phyloP scores from a whole-genome alignment of 37 sponge, comb jelly and placozoan species.

The Ianthella basta region DNA sequence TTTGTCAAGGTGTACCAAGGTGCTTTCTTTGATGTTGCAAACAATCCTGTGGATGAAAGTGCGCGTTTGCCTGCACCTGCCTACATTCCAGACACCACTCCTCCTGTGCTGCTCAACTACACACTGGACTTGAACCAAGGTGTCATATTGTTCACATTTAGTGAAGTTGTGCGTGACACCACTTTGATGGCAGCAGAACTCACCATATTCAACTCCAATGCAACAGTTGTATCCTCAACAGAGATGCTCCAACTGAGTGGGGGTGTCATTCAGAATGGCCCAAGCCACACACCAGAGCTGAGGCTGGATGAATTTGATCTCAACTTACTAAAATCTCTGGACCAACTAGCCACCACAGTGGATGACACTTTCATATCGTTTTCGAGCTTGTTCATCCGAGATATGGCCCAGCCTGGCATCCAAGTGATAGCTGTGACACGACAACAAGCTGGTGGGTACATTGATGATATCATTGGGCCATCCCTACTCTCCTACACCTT shows the following conservation, averaged over 20 bases:
- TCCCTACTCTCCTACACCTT: slow-evolving; percentile 55
- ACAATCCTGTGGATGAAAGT: slow-evolving; percentile 60
- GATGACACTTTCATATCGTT: slow-evolving; percentile 59
- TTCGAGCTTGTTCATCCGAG: slow-evolving; percentile 43
- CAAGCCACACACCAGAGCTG: slow-evolving; percentile 33
- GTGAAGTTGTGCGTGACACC: slow-evolving; percentile 71
- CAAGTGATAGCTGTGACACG: neutral
- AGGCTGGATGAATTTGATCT: slow-evolving; percentile 43
- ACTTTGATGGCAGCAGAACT: slow-evolving; percentile 45
- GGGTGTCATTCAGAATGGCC: slow-evolving; percentile 4
- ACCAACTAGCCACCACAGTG: slow-evolving; percentile 60
- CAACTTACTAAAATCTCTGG: slow-evolving; percentile 61
- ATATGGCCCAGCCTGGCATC: slow-evolving; percentile 34
- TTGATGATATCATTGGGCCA: slow-evolving; percentile 67
- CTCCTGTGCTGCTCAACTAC: slow-evolving; percentile 56
- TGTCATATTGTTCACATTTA: slow-evolving; percentile 55
- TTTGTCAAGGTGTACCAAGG: slow-evolving; percentile 54
- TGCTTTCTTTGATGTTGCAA: slow-evolving; percentile 71
- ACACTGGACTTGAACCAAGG: slow-evolving; percentile 73
- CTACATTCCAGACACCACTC: slow-evolving; percentile 63
- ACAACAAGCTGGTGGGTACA: slow-evolving; percentile 51
- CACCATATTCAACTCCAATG: slow-evolving; percentile 42
- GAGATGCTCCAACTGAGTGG: slow-evolving; percentile 43
- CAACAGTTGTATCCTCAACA: slow-evolving; percentile 35
- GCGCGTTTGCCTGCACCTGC: slow-evolving; percentile 15